A percentile compares a stretch with the other conserved stretches of the same genome.
These are phyloP conservation scores for Lycia hirtaria DNA, from an alignment of 2,888 invertebrate genomes.

Conservation along the genomic window DNA sequence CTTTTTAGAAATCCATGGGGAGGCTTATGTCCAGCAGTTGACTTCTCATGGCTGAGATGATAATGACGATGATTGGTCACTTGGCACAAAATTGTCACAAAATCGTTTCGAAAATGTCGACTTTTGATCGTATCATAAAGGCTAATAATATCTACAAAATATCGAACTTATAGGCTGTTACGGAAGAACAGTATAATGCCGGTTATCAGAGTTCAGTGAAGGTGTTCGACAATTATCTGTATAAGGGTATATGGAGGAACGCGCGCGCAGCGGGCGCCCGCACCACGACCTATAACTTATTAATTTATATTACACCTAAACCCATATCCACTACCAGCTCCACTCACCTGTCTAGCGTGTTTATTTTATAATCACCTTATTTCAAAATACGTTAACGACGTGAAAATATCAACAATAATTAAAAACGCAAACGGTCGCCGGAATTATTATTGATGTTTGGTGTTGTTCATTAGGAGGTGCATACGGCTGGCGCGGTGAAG, in stretches of 20 bases:
- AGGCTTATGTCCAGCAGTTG: no score
- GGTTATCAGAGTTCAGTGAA: constrained; percentile 44
- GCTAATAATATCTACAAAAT: neutral
- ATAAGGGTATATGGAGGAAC: constrained; percentile 47
- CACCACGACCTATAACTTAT: constrained; percentile 74
- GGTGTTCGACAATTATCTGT: constrained; percentile 52
- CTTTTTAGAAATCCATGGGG: no score
- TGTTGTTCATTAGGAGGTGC: constrained; percentile 68
- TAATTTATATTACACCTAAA: constrained; percentile 81
- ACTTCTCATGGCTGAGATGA: no score
- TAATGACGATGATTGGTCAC: no score
- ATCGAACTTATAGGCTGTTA: neutral
- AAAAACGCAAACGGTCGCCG: constrained; percentile 73
- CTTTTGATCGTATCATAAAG: no score
- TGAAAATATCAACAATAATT: constrained; percentile 82
- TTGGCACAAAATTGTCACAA: no score
- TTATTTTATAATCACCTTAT: constrained; percentile 76
- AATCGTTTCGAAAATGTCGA: no score
- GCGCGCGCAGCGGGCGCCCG: constrained; percentile 65
- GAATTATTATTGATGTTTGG: constrained; percentile 66
- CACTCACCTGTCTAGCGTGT: constrained; percentile 80
- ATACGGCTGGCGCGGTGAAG: constrained; percentile 22
- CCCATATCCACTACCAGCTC: constrained; percentile 70
- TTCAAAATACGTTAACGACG: constrained; percentile 77
- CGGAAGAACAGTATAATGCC: constrained; percentile 28